Base-by-base conservation (phyloP, 2,797 vertebrate genomes). In the Hypotaenidia philippensis region DNA sequence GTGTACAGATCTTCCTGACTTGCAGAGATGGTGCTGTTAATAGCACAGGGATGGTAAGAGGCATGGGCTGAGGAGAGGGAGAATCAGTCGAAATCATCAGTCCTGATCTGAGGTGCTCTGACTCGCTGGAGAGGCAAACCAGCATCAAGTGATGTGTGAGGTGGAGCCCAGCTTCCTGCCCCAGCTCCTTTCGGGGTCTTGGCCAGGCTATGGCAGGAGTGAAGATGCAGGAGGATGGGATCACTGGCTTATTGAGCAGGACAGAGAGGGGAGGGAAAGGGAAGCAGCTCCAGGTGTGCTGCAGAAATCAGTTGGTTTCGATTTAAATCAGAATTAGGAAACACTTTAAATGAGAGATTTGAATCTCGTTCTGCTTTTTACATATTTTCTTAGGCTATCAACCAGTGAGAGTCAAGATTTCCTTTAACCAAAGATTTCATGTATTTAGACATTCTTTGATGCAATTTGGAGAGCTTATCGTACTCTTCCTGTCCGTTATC, bases 81-180 rank as follows among this genome's bases (percentile, higher is more conserved):
- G 31, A 22, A 74, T 47, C 22, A 10, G 2, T 56, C 41, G 18
- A 23, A 63, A 68, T 16, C 21, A 5, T 56, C 41, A 2, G 11
- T 25, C 44, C 27, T 5, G 5, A 61, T 49, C 6, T 1, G 3
- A 44, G 19, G 34, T 38, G 78, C 40, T 61, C 57, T 40, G 29
- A 6, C 52, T 75, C 0, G 2, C 70, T 21, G 65, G 40, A 38
- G 65, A 32, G 41, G 14, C 71, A 44, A 31, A 32, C 13, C 59
- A 44, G 27, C 34, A 18, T 6, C 0, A 4, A 41, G 53, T 9
- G 59, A n/a, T 41, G 52, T 1, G 0, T 20, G 40, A 32, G 38
- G 45, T 60, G 60, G 40, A 61, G 49, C 18, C 27, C 29, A 3
- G 41, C 47, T 61, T 66, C 13, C 26, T 41, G 19, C 26, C 25